A percentile compares a stretch with the other conserved stretches of the same genome.
Evolutionary conservation across 2,888 invertebrate species (phyloP).

Genomic region (Limulus polyphemus): DNA sequence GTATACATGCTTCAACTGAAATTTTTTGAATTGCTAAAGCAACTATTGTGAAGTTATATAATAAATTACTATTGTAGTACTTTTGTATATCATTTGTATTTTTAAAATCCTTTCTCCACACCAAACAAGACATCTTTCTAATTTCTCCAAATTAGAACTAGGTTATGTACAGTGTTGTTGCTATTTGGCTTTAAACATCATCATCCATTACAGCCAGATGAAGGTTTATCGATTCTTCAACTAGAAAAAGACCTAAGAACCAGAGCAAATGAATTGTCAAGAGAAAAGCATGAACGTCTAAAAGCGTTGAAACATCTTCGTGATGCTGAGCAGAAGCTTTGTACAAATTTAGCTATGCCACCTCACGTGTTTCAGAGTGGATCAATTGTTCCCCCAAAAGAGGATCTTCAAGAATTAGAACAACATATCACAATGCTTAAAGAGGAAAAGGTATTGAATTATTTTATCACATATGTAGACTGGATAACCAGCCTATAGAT

Average conservation of each 20-base stretch:
- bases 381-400: slow-evolving; percentile 21
- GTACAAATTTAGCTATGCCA: slow-evolving; percentile 29
- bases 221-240: slow-evolving; percentile 5
- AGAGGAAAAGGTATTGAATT: slow-evolving; percentile 7
- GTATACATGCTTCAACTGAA: too few species aligned
- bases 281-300: slow-evolving; percentile 33
- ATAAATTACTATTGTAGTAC: too few species aligned
- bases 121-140: too few species aligned
- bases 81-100: too few species aligned
- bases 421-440: slow-evolving; percentile 14
- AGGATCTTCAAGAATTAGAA: slow-evolving; percentile 16
- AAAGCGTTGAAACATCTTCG: slow-evolving; percentile 30
- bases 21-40: too few species aligned
- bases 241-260: slow-evolving; percentile 11
- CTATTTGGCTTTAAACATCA: too few species aligned
- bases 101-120: too few species aligned
- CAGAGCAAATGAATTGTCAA: slow-evolving; percentile 28
- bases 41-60: too few species aligned
- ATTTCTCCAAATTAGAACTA: too few species aligned
- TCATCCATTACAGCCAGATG: not conserved
- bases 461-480: too few species aligned
- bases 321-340: slow-evolving; percentile 32
- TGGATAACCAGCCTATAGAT: too few species aligned
- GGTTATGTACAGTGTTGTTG: too few species aligned
- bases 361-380: slow-evolving; percentile 14